phyloP scores from a whole-genome alignment of 2,888 invertebrate genomes.

The Eristalinus sepulchralis region DNA sequence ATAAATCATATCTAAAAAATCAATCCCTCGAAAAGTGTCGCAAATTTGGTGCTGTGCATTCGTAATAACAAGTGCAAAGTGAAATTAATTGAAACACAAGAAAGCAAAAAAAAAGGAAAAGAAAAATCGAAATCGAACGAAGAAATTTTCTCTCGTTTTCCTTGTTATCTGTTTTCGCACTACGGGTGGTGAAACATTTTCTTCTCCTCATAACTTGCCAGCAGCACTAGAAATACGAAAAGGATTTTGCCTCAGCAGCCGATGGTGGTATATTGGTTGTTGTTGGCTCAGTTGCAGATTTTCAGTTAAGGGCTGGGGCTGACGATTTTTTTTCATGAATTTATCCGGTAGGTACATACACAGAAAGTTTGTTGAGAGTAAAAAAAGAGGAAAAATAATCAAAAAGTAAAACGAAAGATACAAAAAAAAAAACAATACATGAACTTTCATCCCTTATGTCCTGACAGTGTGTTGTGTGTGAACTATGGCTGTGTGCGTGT shows the following conservation, averaged over 20 bases:
- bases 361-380: slow-evolving; percentile 71
- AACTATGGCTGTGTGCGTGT: slow-evolving; percentile 7
- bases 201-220: not conserved
- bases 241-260: slow-evolving; percentile 62
- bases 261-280: slow-evolving; percentile 65
- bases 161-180: slow-evolving; percentile 21
- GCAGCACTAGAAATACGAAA: slow-evolving; percentile 19
- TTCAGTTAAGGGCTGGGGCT: slow-evolving; percentile 77
- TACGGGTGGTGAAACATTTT: slow-evolving; percentile 31
- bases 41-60: slow-evolving; percentile 47
- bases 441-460: slow-evolving; percentile 64
- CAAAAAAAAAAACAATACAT: slow-evolving; percentile 38
- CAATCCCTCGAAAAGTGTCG: slow-evolving; percentile 25
- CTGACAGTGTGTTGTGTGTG: slow-evolving; percentile 27
- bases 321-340: slow-evolving; percentile 76
- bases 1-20: slow-evolving; percentile 32
- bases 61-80: slow-evolving; percentile 47
- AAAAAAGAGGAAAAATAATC: slow-evolving; percentile 18
- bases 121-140: not conserved
- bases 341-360: slow-evolving; percentile 81
- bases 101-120: not conserved
- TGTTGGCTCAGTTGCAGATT: slow-evolving; percentile 57
- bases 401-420: not conserved
- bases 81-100: slow-evolving; percentile 15
- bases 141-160: slow-evolving; percentile 8